Conservation (phyloP, 2,113 vertebrate genomes). For the Lipophrys pholis region DNA sequence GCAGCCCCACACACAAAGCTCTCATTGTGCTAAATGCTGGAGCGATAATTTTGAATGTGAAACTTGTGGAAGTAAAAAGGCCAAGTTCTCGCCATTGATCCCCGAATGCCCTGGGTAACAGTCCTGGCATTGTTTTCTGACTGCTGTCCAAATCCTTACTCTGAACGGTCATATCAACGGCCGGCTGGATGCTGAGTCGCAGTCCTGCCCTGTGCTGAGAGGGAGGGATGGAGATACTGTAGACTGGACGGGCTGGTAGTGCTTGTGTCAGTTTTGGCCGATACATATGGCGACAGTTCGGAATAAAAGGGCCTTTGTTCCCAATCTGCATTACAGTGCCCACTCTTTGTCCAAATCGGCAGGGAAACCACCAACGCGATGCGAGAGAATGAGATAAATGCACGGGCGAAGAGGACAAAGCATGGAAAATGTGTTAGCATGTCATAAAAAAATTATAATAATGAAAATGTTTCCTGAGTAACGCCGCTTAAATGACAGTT, state of each 20-base stretch:
- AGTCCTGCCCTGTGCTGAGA: slow-evolving; percentile 14
- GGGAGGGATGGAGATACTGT: slow-evolving; percentile 25
- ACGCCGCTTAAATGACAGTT: too few species aligned
- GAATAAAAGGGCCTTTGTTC: slow-evolving; percentile 52
- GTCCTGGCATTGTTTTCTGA: slow-evolving; percentile 49
- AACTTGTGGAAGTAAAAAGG: slow-evolving; percentile 50
- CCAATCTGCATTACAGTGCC: slow-evolving; percentile 4
- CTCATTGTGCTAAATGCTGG: slow-evolving; percentile 39
- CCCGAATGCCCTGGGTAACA: slow-evolving; percentile 43
- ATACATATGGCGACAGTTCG: background rate
- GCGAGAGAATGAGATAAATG: slow-evolving; percentile 20
- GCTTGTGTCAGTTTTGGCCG: slow-evolving; percentile 29
- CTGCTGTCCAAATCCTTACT: slow-evolving; percentile 31
- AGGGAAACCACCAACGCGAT: slow-evolving; percentile 2
- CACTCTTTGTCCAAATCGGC: slow-evolving; percentile 18
- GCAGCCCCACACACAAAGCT: slow-evolving; percentile 53
- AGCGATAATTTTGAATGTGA: slow-evolving; percentile 41
- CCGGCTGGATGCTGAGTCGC: slow-evolving; percentile 14
- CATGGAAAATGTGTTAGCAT: background rate
- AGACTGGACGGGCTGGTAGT: slow-evolving; percentile 28
- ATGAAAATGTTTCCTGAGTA: too few species aligned
- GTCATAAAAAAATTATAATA: background rate
- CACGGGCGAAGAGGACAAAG: background rate
- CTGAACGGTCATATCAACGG: slow-evolving; percentile 18
- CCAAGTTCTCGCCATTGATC: slow-evolving; percentile 48